Evolutionary conservation across 2,888 invertebrate species (phyloP), one percentile per base, ranked within the genome.

Genomic region (Gari tellinella): DNA sequence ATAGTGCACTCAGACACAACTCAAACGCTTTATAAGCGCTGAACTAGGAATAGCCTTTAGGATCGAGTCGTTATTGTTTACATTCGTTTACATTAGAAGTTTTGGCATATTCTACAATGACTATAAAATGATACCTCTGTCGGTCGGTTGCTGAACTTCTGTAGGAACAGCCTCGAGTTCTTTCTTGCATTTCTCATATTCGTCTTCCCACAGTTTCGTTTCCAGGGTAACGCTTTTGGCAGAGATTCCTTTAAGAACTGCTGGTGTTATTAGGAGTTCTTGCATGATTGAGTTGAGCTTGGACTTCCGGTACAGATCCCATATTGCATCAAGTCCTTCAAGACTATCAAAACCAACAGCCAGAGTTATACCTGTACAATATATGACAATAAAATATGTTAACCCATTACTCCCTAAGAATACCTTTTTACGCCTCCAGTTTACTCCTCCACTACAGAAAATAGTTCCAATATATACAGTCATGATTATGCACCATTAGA

Each of bases 151-250:
- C 2, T 72, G 43, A 17, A 57, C 53, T n/a, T 51, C 45, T 19
- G 23, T 45, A 15, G 61, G 52, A 26, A 72, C 69, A 8, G 61
- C 37, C 4, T 46, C 17, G 10, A 87, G 31, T 45, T 89, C 89
- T 3, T 70, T 55, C 56, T 72, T 72, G 61, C 88, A 88, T 1
- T 66, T 72, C 7, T 73, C 82, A 41, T 82, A 83, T 56, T 89
- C 88, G 45, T 88, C 88, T 15, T 85, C 85, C 85, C 86, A 88
- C 46, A 88, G 65, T 53, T 81, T 85, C 7, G 82, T 85, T n/a
- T 83, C 77, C 43, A 89, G 53, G 0, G 78, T 77, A 25, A 89
- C 62, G 19, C 70, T 73, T 14, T 62, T 77, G 1, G 83, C 82
- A 15, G 60, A 69, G 2, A 82, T 58, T 0, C 75, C 75, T 49